Evolutionary conservation across 2,888 invertebrate genomes (phyloP), one percentile per base, ranked within the genome.

Genomic region (Drosophila anomelani): DNA sequence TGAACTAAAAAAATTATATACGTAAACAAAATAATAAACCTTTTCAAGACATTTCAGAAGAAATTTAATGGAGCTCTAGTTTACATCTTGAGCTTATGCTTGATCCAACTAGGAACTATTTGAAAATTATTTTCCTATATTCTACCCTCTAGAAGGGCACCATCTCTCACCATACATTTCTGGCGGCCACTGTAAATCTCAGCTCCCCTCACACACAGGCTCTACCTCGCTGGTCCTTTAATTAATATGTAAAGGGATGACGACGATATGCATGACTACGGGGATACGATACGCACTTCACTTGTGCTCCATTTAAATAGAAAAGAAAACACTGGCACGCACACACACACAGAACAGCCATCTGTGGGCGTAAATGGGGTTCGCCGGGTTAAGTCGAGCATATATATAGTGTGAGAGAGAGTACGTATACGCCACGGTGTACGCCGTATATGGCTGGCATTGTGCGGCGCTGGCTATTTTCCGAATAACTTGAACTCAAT

Each of bases 261-360:
- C 63, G 70, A 68, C 72, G 74, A 67, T 62, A 63, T 61, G 57
- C 38, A 47, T 46, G 49, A 41, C 55, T 72, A 59, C 51, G 61
- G 70, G 80, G 61, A 80, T 77, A 80, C 75, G 77, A 80, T 77
- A 80, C 75, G 77, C 89, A 87, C 85, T 89, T 87, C 82, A 86
- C 88, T 86, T 87, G 88, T 81, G 89, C 89, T 89, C 89, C 89
- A 86, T 86, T 86, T 89, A 87, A 86, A 89, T 82, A 85, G 89
- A 89, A 88, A 89, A 75, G 89, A 85, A 85, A 79, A 69, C 78
- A 73, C 51, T 32, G 51, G 53, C 44, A 53, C 58, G 43, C 58
- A 26, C 26, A 26, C 26, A 26, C 26, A 54, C 44, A 17, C 15
- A 26, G 49, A 56, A 6, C 47, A n/a, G 56, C 68, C 68, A 49